Conservation (phyloP, 1,140 invertebrate species). For the Ostrea denselamellosa region DNA sequence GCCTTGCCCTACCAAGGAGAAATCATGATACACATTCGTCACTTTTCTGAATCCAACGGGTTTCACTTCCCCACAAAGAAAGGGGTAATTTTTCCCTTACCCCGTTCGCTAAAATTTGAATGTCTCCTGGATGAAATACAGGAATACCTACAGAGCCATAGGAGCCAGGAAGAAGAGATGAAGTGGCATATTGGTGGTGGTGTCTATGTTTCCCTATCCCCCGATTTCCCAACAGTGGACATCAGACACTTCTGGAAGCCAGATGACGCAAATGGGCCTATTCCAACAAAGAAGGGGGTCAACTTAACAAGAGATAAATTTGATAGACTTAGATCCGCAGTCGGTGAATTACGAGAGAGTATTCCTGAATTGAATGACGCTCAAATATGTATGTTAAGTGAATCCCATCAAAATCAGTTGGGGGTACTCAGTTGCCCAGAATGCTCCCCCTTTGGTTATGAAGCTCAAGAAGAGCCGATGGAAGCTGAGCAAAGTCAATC, state of each 20-base stretch:
- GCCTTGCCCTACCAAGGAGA: conserved; percentile 37
- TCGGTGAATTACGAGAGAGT: not conserved
- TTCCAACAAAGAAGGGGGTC: conserved; percentile 40
- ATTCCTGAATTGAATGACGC: no score
- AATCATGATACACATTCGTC: no score
- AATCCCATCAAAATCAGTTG: conserved; percentile 41
- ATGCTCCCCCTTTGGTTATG: no score
- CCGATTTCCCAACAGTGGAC: conserved; percentile 37
- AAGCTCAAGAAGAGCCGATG: no score
- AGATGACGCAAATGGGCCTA: not conserved
- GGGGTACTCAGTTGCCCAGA: conserved; percentile 30
- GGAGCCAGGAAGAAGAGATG: conserved; percentile 15
- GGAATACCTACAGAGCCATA: conserved; percentile 3
- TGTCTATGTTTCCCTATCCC: no score
- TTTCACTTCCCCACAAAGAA: conserved; percentile 40
- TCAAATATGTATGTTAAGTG: conserved; percentile 29
- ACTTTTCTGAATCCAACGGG: conserved; percentile 21
- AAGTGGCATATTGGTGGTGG: conserved; percentile 45
- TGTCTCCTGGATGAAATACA: not conserved
- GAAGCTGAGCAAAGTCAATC: conserved; percentile 9
- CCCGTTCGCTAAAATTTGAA: no score
- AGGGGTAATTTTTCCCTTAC: conserved; percentile 41
- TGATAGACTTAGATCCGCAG: conserved; percentile 8
- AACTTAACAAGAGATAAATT: conserved; percentile 20
- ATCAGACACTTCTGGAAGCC: conserved; percentile 47